Conservation (phyloP, 2,113 vertebrate species). For the Neogobius melanostomus region DNA sequence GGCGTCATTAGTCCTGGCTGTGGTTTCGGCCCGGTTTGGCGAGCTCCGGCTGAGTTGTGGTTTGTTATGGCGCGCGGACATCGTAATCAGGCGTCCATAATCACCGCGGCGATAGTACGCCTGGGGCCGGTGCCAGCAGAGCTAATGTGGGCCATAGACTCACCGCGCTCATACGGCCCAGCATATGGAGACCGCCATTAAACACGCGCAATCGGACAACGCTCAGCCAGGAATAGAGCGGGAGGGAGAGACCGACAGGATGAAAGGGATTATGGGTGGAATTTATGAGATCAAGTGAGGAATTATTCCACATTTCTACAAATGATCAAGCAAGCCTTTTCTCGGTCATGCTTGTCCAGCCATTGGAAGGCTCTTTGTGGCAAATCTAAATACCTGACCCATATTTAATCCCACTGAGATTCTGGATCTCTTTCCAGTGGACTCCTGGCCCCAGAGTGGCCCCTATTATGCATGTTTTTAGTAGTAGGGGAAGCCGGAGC, state of each 20-base stretch:
- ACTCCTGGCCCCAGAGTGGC: no score
- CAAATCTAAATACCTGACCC: no score
- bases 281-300: constrained; percentile 7
- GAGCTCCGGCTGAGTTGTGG: constrained; percentile 63
- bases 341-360: background rate
- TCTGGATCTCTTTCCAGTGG: no score
- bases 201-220: constrained; percentile 68
- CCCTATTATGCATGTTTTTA: no score
- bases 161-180: constrained; percentile 68
- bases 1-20: constrained; percentile 77
- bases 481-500: no score
- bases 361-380: background rate
- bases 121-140: constrained; percentile 72
- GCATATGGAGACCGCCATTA: constrained; percentile 76
- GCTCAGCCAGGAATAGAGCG: constrained; percentile 60
- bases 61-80: constrained; percentile 75
- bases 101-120: constrained; percentile 74
- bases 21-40: constrained; percentile 69
- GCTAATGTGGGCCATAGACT: constrained; percentile 75
- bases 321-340: background rate
- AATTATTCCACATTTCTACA: constrained; percentile 3
- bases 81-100: constrained; percentile 79
- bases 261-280: constrained; percentile 14
- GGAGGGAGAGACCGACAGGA: constrained; percentile 4
- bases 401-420: no score